phyloP scores from a whole-genome alignment of 2,113 vertebrate species.

The Tricholaema leucomelas region DNA sequence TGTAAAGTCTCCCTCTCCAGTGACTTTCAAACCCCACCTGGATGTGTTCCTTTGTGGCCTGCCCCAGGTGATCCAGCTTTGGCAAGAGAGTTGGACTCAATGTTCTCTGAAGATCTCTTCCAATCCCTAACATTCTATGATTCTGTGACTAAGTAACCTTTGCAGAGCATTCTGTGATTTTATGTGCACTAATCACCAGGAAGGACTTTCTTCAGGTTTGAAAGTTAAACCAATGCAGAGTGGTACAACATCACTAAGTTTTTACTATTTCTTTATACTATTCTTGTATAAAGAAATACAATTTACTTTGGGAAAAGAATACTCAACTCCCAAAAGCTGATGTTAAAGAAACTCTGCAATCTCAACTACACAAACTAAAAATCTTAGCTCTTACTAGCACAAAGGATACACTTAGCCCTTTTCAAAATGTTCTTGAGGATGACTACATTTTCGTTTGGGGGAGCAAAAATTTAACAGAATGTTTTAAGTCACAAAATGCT shows the following conservation, averaged over 20 bases:
- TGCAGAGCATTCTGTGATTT: no score
- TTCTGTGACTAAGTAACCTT: no score
- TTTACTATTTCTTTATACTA: no score
- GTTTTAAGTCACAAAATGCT: neutral
- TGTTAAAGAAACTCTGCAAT: neutral
- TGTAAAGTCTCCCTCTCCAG: no score
- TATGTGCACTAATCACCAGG: neutral
- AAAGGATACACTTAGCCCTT: neutral
- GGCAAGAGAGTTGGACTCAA: no score
- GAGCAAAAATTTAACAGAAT: neutral
- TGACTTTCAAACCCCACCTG: no score
- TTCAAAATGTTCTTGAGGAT: neutral
- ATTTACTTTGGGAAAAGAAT: neutral
- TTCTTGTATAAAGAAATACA: neutral
- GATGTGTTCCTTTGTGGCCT: no score
- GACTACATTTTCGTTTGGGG: neutral
- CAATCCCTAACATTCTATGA: no score
- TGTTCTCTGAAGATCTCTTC: no score
- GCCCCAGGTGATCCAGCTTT: no score
- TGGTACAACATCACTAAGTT: neutral
- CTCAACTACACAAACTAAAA: neutral
- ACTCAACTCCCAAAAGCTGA: neutral
- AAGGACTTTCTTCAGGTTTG: neutral
- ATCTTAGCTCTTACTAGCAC: neutral
- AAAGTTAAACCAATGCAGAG: neutral